These are phyloP conservation scores for Syngnathus acus DNA, from an alignment of 2,797 vertebrate genomes.

Conservation along the genomic window DNA sequence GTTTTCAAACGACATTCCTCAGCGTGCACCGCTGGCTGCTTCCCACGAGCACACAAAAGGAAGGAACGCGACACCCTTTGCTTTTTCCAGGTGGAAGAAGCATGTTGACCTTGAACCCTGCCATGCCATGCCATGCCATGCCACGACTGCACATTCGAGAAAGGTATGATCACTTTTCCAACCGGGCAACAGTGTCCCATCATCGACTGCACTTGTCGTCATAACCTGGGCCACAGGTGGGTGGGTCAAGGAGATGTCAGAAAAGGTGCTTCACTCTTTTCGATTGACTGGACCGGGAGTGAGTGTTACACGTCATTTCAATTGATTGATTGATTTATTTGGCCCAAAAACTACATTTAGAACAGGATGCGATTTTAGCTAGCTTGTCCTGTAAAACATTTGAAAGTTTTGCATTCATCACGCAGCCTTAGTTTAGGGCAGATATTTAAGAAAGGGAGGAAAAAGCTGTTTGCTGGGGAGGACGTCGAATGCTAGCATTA, in stretches of 20 bases:
- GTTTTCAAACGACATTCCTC: not conserved
- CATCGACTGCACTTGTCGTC: not conserved
- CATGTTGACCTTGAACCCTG: not conserved
- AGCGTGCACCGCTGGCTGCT: not conserved
- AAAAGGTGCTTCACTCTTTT: too few species aligned
- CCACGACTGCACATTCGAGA: not conserved
- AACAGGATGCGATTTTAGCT: too few species aligned
- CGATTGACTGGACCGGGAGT: too few species aligned
- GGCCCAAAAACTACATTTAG: too few species aligned
- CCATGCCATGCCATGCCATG: too few species aligned
- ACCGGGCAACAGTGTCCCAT: too few species aligned
- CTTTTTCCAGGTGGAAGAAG: not conserved
- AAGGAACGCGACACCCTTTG: too few species aligned
- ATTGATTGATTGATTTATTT: too few species aligned
- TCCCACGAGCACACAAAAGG: not conserved
- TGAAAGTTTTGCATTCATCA: not conserved
- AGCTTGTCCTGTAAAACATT: too few species aligned
- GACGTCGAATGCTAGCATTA: not conserved
- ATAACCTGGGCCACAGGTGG: not conserved
- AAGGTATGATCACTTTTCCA: not conserved
- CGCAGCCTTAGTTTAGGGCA: not conserved
- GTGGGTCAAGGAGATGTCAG: too few species aligned
- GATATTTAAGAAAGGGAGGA: not conserved
- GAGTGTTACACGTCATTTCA: too few species aligned
- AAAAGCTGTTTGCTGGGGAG: not conserved